Evolutionary conservation across 2,113 vertebrate genomes (phyloP).

Genomic region (Dolichallabes microphthalmus): DNA sequence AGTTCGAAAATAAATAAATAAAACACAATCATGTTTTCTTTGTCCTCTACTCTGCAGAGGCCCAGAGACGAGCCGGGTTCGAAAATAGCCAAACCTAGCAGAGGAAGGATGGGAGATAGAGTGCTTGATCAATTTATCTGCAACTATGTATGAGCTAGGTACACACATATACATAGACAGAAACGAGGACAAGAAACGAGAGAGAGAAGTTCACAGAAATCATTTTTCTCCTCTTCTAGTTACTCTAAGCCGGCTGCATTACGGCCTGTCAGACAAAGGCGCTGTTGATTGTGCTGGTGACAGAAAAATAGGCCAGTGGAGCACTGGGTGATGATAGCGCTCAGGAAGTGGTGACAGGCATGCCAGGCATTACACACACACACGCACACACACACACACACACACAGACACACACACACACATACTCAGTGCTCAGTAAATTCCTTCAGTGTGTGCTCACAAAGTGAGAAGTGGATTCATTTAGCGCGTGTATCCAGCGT

Average conservation of each 20-base stretch:
- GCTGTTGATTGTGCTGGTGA: constrained; percentile 45
- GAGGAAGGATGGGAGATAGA: constrained; percentile 13
- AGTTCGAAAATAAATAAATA: neutral
- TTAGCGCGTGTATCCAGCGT: neutral
- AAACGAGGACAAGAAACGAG: neutral
- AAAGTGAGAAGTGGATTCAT: constrained; percentile 14
- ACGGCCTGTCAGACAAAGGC: constrained; percentile 40
- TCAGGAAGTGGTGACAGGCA: constrained; percentile 43
- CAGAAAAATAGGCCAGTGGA: constrained; percentile 38
- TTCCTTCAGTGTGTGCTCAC: neutral
- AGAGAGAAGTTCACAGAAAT: constrained; percentile 1
- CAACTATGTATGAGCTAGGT: neutral
- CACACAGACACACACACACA: constrained; percentile 38
- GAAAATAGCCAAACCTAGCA: neutral
- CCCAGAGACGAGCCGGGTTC: too few relatives aligned
- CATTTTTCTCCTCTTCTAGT: constrained; percentile 16
- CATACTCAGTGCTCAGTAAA: neutral
- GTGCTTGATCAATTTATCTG: neutral
- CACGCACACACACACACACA: constrained; percentile 38
- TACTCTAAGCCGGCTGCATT: constrained; percentile 28
- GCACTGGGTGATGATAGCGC: constrained; percentile 44
- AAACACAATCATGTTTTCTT: constrained; percentile 21
- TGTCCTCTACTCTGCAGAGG: constrained; percentile 12
- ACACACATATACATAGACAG: neutral
- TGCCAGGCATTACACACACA: constrained; percentile 35